Evolutionary conservation across 2,113 vertebrate species (phyloP), one percentile per base, ranked within the genome.

Genomic region (Abramis brama): DNA sequence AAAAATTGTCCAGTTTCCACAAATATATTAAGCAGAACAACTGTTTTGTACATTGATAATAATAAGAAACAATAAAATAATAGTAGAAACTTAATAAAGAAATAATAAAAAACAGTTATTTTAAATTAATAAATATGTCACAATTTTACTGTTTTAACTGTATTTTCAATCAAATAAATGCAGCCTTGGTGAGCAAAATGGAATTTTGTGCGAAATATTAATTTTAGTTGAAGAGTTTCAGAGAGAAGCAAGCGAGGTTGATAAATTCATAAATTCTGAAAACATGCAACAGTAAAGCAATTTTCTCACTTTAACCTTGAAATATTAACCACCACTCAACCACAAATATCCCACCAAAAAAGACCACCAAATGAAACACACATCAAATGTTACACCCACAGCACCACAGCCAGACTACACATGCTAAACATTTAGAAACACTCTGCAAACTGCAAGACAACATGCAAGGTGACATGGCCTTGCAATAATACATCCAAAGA

Each of bases 401-500:
- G 30, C 43, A 74, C 66, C 59, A 52, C 59, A 55, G 5, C 81
- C 50, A 71, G 15, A 30, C 8, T 64, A 80, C 45, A 82, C 89
- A 85, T 83, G 52, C 87, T 74, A 45, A 9, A 66, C 74, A 64
- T 39, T n/a, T 66, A 85, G 60, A 45, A 86, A 70, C 76, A 43
- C 25, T 73, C 21, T 4, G 36, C 70, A 76, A n/a, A 11, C 30
- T 82, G 82, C 75, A 75, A 83, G 27, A 64, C 57, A 52, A 78
- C 82, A 90, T 87, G 89, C 90, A 87, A 33, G 9, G 15, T 43
- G 82, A 71, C 76, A 50, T 52, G 6, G 15, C 19, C 27, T 23
- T 6, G 75, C 33, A 52, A 39, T 43, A 43, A 33, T 45, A 73
- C 71, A 77, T 52, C 17, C 23, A 52, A 23, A 21, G 3, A 52